Base-by-base conservation (phyloP, 1,140 invertebrate genomes). In the Cotesia typhae region DNA sequence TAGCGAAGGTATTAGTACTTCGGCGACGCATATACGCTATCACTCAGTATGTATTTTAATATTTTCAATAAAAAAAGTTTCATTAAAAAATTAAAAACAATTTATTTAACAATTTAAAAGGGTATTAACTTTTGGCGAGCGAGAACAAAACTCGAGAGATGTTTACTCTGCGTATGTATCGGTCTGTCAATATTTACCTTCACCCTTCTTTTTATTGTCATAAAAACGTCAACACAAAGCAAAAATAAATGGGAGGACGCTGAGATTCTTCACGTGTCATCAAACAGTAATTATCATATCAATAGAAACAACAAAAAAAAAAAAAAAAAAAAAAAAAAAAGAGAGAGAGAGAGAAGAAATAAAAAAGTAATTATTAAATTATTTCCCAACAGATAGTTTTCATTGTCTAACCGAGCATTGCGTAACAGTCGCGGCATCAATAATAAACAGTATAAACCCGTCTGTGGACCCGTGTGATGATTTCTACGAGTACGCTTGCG, bases 401-500 rank as follows among this genome's bases (percentile, higher is more conserved):
- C 88, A 89, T 61, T 97, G 96, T 82, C 84, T 97, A 7, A 94
- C 93, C 9, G 89, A 94, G 71, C 91, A 92, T 4, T 98, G 96
- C 81, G 92, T 98, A 4, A 94, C 92, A 67, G 94, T 95, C 0
- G 92, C 96, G 0, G 94, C 94, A 57, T 90, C 93, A 67, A 92
- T 98, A 51, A 88, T 98, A 52, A 91, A 92, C 72, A 93, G 94
- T 1, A 93, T 98, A 85, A 94, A 99, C 82, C 82, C 85, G 0
- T 88, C 85, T 1, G 89, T 92, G 2, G 89, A 98, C 83, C 97
- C 97, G 0, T 99, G 98, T 83, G 89, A 96, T 6, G 96, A 99
- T 85, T 99, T 99, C 87, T 99, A 98, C 85, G 89, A 94, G 68
- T 99, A 94, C 85, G 91, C 97, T 0, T 99, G 97, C 81, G 96